Conservation (phyloP, 2,113 vertebrate genomes). For the Lampris incognitus region DNA sequence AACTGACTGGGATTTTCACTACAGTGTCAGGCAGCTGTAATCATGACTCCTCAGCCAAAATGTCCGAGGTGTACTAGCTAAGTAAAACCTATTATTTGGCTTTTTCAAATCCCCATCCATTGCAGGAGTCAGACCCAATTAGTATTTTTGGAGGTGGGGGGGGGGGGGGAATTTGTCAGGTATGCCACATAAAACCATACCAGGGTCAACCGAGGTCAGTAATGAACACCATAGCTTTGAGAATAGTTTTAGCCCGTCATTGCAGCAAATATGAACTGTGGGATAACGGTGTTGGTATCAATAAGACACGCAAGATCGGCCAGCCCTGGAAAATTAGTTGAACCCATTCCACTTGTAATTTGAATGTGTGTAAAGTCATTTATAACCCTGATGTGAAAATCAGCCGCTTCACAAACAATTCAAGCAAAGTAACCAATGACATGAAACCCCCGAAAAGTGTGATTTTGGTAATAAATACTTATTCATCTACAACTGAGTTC, state of each 20-base stretch:
- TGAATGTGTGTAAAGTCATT: not conserved
- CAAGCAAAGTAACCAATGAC: slow-evolving; percentile 48
- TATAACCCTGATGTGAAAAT: slow-evolving; percentile 15
- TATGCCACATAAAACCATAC: slow-evolving; percentile 18
- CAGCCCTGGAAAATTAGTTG: not conserved
- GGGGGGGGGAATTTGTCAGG: too few relatives aligned
- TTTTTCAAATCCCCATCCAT: slow-evolving; percentile 7
- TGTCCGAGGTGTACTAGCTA: not conserved
- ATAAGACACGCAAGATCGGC: not conserved
- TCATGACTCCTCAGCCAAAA: not conserved
- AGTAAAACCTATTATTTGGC: not conserved
- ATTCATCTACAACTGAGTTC: slow-evolving; percentile 71
- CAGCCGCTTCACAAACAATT: slow-evolving; percentile 18
- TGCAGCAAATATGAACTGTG: not conserved
- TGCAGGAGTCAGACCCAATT: slow-evolving; percentile 12
- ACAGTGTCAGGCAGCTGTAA: not conserved
- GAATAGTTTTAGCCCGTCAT: not conserved
- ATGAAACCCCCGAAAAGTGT: slow-evolving; percentile 56
- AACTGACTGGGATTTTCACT: not conserved
- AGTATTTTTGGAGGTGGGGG: too few relatives aligned
- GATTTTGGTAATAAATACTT: slow-evolving; percentile 84
- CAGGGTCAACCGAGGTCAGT: slow-evolving; percentile 11
- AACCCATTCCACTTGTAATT: not conserved
- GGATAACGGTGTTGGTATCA: not conserved
- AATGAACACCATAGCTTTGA: not conserved